Conservation (phyloP, 1,140 invertebrate species). For the Ephestia elutella region DNA sequence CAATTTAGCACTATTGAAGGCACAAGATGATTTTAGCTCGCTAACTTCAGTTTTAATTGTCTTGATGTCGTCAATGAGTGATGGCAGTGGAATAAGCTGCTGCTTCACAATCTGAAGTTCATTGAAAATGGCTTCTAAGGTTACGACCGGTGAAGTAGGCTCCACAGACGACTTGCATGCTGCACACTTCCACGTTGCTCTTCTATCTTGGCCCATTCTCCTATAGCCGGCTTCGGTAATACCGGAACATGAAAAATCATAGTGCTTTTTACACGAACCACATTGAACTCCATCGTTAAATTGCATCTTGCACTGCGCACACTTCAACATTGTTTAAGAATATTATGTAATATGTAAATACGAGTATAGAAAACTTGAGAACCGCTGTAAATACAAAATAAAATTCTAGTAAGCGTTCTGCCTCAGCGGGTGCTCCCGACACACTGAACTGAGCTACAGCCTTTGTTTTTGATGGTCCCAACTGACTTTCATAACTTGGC, state of each 20-base stretch:
- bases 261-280: not conserved
- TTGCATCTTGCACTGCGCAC: not conserved
- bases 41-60: slow-evolving; percentile 8
- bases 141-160: not conserved
- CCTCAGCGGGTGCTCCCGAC: too few species aligned
- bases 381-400: too few species aligned
- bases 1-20: slow-evolving; percentile 1
- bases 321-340: not conserved
- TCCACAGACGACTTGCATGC: not conserved
- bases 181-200: slow-evolving; percentile 14
- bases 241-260: slow-evolving; percentile 14
- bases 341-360: not conserved
- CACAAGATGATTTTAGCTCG: slow-evolving; percentile 6
- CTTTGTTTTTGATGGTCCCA: too few species aligned
- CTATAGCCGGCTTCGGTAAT: slow-evolving; percentile 16
- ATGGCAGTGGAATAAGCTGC: not conserved
- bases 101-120: slow-evolving; percentile 9
- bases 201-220: slow-evolving; percentile 17
- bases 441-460: too few species aligned
- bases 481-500: too few species aligned
- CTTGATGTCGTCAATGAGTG: slow-evolving; percentile 6
- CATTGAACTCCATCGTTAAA: slow-evolving; percentile 14
- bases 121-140: slow-evolving; percentile 8
- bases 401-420: too few species aligned
- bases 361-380: not conserved